Evolutionary conservation across 2,888 invertebrate genomes (phyloP), one percentile per base, ranked within the genome.

Genomic region (Eristalis pertinax): DNA sequence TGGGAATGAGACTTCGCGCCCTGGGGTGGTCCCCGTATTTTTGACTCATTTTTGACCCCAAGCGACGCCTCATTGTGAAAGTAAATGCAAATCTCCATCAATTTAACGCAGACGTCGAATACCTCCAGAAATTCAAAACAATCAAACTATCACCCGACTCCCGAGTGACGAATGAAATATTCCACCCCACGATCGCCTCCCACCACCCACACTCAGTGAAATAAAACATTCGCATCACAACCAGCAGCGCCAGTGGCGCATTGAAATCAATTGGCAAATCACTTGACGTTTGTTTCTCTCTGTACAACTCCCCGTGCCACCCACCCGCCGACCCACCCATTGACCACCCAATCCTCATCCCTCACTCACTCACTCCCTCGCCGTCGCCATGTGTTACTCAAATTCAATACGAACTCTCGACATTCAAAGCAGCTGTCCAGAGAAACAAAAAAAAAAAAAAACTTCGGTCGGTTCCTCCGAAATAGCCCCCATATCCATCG

Each of bases 341-440:
- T 68, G 26, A 56, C 19, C 19, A 19, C 19, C 50, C 38, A 38
- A 38, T 38, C n/a, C n/a, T n/a, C 38, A 38, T 11, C 38, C 38
- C 32, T 32, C 35, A 35, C 35, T 35, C 35, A 11, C 35, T n/a
- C n/a, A n/a, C n/a, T n/a, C n/a, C n/a, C n/a, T n/a, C n/a, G n/a
- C n/a, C 10, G 60, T 24, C 68, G 60, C 74, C 77, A 86, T 86
- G 74, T 82, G 74, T 83, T 86, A 72, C 86, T 75, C 67, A 70
- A 78, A 78, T 86, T 29, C 67, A 86, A 86, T 83, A 74, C 74
- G 38, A 73, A 63, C 68, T 38, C 77, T 84, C 86, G 86, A 86
- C 78, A 86, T 86, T 86, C 78, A 86, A 86, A 75, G 86, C 86
- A 86, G 86, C 83, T 86, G 86, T 76, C 87, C 79, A 84, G 68